Evolutionary conservation across 2,888 invertebrate genomes (phyloP), one percentile per base, ranked within the genome.

Genomic region (Polymixis lichenea): DNA sequence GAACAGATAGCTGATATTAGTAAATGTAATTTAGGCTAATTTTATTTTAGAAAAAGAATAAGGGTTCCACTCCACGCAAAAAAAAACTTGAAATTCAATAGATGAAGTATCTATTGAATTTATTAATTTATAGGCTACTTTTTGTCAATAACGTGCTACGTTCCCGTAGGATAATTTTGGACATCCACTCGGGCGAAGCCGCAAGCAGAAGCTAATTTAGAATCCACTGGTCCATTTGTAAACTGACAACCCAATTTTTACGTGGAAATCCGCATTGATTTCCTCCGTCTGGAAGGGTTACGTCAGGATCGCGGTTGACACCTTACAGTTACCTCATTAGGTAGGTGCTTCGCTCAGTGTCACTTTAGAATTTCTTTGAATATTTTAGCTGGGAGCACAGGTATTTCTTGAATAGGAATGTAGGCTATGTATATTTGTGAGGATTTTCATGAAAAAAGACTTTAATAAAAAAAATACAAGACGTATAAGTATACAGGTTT

Each of bases 191-290:
- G 22, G 13, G 28, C 15, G 65, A 66, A 28, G 1, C 13, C 5
- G 15, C 22, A 15, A 22, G 11, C 19, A 11, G 38, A 66, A n/a
- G 17, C 17, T 55, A 17, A 19, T 55, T 56, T 38, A 8, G 17
- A 61, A 75, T 60, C 13, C 22, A 19, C n/a, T 53, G 15, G 22
- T 78, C 25, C n/a, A 38, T 78, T 79, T 77, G 22, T 46, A 1
- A 51, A n/a, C 32, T 71, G 71, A 46, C 71, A 70, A 46, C 25
- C 32, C 70, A 6, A 69, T 28, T 70, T 78, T 77, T 32, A 65
- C 32, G 46, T 6, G 25, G 0, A 46, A 53, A 38, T 71, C 19
- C 43, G 19, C 53, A 46, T 70, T 70, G 53, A 53, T 77, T 77
- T 77, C 60, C 71, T 32, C 13, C 15, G 25, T 53, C 53, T 46